Percentiles rank a stretch among this genome's conserved stretches.
phyloP scores from a whole-genome alignment of 2,797 vertebrate genomes.

The Chelon auratus region DNA sequence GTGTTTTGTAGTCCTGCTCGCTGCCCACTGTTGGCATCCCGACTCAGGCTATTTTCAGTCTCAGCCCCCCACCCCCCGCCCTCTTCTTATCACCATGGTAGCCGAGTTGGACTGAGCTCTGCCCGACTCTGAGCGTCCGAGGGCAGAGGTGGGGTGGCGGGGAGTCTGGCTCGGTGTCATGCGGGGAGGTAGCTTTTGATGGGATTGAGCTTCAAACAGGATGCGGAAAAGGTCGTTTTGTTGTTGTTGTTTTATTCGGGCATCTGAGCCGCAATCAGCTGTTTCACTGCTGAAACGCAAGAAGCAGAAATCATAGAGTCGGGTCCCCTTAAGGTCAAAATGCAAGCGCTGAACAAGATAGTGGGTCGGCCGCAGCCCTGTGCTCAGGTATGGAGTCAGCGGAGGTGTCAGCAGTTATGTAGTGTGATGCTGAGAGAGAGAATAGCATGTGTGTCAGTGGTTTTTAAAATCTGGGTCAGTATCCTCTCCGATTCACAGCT shows the following conservation, averaged over 20 bases:
- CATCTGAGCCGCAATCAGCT: conserved; percentile 39
- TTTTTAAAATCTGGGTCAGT: conserved; percentile 53
- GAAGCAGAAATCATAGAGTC: not conserved
- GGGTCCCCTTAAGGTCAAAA: not conserved
- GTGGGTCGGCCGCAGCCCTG: conserved; percentile 3
- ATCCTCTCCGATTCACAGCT: conserved; percentile 37
- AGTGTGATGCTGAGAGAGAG: conserved; percentile 22
- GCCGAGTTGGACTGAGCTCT: conserved; percentile 53
- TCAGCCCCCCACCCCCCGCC: conserved; percentile 35
- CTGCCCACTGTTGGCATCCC: conserved; percentile 37
- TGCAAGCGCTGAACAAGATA: conserved; percentile 18
- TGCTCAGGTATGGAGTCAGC: conserved; percentile 32
- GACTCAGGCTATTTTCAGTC: conserved; percentile 53
- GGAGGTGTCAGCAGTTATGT: conserved; percentile 47
- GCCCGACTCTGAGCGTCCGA: conserved; percentile 40
- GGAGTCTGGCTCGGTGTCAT: conserved; percentile 51
- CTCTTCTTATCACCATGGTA: conserved; percentile 74
- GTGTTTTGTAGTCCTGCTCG: conserved; percentile 43
- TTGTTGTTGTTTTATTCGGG: conserved; percentile 58
- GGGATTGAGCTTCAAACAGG: conserved; percentile 72
- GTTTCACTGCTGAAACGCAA: conserved; percentile 23
- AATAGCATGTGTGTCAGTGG: conserved; percentile 21
- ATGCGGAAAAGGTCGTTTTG: conserved; percentile 76
- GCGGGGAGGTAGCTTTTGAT: conserved; percentile 68
- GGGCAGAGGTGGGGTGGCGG: conserved; percentile 60